Conservation (phyloP, 2,113 vertebrate species). For the Chionis minor region DNA sequence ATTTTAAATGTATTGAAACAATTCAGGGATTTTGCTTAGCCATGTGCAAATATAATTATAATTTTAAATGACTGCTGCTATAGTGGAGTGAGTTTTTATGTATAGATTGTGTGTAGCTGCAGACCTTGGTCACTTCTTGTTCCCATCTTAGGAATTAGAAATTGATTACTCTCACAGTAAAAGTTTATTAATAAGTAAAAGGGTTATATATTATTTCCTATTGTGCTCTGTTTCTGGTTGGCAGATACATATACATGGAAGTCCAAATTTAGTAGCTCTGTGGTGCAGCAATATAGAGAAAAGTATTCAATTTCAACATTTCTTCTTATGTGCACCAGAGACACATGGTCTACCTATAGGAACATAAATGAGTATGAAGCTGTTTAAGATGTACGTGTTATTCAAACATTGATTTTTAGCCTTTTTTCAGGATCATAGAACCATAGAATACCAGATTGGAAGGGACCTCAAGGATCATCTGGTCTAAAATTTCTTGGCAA, state of each 20-base stretch:
- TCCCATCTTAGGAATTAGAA: neutral
- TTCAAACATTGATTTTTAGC: neutral
- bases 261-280: neutral
- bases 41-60: neutral
- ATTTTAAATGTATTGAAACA: neutral
- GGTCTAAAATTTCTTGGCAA: no score
- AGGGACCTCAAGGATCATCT: no score
- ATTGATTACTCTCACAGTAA: neutral
- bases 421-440: neutral
- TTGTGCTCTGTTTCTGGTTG: neutral
- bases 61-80: neutral
- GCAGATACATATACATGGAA: neutral
- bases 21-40: neutral
- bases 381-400: neutral
- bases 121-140: neutral
- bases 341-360: neutral
- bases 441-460: no score
- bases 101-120: neutral
- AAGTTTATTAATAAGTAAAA: neutral
- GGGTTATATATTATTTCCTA: neutral
- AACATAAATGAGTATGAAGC: neutral
- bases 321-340: neutral
- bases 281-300: neutral
- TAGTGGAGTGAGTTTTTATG: neutral
- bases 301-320: neutral